These are phyloP conservation scores for Spilarctia lutea DNA, from an alignment of 2,888 invertebrate species.

Conservation along the genomic window DNA sequence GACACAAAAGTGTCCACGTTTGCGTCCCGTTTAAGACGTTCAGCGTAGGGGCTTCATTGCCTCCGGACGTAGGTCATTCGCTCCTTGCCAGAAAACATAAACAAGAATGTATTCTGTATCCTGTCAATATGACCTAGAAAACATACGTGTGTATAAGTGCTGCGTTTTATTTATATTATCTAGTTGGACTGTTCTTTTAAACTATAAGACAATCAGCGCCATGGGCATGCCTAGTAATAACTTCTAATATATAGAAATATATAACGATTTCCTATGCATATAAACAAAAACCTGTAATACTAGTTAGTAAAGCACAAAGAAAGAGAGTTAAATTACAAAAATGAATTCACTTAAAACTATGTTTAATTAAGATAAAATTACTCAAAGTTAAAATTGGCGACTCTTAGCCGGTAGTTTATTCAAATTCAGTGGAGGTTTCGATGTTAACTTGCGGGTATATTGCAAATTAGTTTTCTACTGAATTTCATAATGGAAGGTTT, in stretches of 20 bases:
- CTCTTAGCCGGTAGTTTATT: slow-evolving; percentile 36
- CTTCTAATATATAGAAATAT: too few species aligned
- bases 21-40: not conserved
- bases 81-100: slow-evolving; percentile 50
- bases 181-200: too few species aligned
- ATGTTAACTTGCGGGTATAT: slow-evolving; percentile 34
- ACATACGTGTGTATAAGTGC: slow-evolving; percentile 18
- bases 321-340: slow-evolving; percentile 32
- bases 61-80: slow-evolving; percentile 28
- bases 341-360: slow-evolving; percentile 35
- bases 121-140: slow-evolving; percentile 14
- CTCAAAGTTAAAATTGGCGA: slow-evolving; percentile 36
- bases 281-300: not conserved
- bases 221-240: not conserved
- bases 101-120: slow-evolving; percentile 42
- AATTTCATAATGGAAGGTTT: slow-evolving; percentile 16
- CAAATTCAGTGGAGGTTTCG: slow-evolving; percentile 35
- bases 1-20: too few species aligned
- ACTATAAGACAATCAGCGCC: too few species aligned
- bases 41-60: slow-evolving; percentile 24
- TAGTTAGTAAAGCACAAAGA: slow-evolving; percentile 23
- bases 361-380: slow-evolving; percentile 49
- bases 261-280: not conserved
- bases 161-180: not conserved
- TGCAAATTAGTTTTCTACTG: slow-evolving; percentile 33